phyloP scores from a whole-genome alignment of 2,113 vertebrate genomes.

The Eurypyga helias region DNA sequence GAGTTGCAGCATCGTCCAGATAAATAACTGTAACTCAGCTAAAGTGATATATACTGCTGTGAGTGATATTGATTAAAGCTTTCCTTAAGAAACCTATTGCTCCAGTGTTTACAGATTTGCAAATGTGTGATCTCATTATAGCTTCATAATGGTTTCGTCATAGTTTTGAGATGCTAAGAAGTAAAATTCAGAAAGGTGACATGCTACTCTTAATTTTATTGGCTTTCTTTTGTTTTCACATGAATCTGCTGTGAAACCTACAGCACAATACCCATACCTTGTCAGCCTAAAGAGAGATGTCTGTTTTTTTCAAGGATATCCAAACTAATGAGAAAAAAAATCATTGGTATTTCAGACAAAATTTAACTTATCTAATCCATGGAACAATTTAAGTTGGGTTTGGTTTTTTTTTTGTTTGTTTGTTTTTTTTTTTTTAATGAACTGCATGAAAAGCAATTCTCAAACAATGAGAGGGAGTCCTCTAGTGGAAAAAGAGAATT shows the following conservation, averaged over 20 bases:
- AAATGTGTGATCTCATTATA: not conserved
- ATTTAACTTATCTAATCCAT: not conserved
- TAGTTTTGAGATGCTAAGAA: not conserved
- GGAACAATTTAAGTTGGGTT: not conserved
- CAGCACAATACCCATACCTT: not conserved
- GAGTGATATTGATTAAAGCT: not conserved
- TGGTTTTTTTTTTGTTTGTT: no score
- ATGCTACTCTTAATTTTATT: not conserved
- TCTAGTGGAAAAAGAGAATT: slow-evolving; percentile 53
- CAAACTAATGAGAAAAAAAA: not conserved
- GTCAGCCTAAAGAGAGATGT: not conserved
- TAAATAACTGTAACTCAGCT: not conserved
- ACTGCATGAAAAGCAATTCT: not conserved
- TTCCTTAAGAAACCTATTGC: not conserved
- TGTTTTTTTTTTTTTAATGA: not conserved
- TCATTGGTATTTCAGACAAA: not conserved
- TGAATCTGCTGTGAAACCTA: not conserved
- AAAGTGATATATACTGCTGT: not conserved
- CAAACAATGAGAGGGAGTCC: slow-evolving; percentile 56
- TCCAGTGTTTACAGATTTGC: not conserved
- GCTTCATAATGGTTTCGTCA: not conserved
- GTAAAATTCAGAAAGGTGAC: not conserved
- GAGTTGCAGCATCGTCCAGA: not conserved
- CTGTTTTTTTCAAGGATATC: not conserved
- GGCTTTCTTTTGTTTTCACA: not conserved